Evolutionary conservation across 2,113 vertebrate species (phyloP), one percentile per base, ranked within the genome.

Genomic region (Parotia lawesii): DNA sequence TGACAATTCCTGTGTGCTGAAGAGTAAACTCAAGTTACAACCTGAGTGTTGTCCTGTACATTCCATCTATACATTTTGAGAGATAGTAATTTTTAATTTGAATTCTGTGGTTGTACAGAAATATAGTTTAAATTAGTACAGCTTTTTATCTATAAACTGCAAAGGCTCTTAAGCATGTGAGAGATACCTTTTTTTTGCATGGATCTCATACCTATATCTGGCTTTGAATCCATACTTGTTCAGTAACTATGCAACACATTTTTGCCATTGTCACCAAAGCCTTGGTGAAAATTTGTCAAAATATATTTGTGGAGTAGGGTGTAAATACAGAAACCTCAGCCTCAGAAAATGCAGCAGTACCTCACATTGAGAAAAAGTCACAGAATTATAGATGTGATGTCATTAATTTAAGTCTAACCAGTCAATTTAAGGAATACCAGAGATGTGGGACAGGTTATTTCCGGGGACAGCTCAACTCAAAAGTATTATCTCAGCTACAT

Each of bases 11-110:
- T 76, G 31, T 6, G 2, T 88, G 71, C 27, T 4, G 5, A 95
- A 85, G 62, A 87, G 25, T 45, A 80, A 73, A 85, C 44, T 87
- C 70, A 93, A 87, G 87, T 90, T 94, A 33, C 38, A 93, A 71
- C 85, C 19, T 93, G 90, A 83, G 17, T 28, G 8, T 51, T 92
- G 54, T 67, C 47, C 38, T 86, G 21, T 65, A 18, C 35, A 31
- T 73, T 37, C 35, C 35, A 40, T 51, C 4, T 19, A 35, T 53
- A 10, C 1, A 27, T 87, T 93, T 72, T 79, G 58, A 76, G 25
- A 69, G 33, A 87, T 56, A 21, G 11, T 60, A 33, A 75, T 77
- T 92, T 87, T 84, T 56, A 71, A 66, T 74, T 80, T 94, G 29
- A 80, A 73, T 70, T 71, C 38, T 40, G 13, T 56, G 15, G 6